Percentiles rank a stretch among this genome's conserved stretches.
Conservation (phyloP, 2,888 invertebrate genomes). For the Carpatolechia fugitivella region DNA sequence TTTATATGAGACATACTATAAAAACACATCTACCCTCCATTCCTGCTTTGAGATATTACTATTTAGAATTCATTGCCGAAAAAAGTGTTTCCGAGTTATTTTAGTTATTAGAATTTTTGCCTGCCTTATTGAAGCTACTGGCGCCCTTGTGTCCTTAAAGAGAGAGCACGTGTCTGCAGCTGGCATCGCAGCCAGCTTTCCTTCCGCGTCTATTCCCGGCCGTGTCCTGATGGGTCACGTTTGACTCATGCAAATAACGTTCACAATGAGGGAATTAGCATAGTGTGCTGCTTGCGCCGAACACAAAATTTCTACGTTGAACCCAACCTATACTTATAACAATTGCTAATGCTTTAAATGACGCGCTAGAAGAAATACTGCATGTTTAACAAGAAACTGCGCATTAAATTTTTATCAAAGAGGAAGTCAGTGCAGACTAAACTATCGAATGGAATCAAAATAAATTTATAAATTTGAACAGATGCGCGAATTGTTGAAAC, state of each 20-base stretch:
- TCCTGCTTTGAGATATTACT: no score
- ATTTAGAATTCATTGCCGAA: no score
- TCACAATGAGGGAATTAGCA: slow-evolving; percentile 62
- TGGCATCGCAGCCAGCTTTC: slow-evolving; percentile 62
- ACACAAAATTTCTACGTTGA: slow-evolving; percentile 40
- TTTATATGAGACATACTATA: no score
- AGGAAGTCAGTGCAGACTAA: slow-evolving; percentile 14
- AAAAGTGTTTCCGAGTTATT: no score
- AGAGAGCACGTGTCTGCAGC: slow-evolving; percentile 60
- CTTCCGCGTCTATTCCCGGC: slow-evolving; percentile 74
- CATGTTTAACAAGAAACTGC: slow-evolving; percentile 1
- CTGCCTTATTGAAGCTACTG: no score
- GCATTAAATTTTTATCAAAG: background rate
- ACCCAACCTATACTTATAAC: slow-evolving; percentile 24
- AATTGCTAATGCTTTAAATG: slow-evolving; percentile 31
- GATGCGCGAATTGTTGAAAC: slow-evolving; percentile 48
- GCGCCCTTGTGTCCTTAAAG: background rate
- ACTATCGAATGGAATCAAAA: slow-evolving; percentile 42
- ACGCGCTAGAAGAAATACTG: background rate
- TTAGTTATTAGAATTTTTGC: no score
- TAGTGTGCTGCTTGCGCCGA: slow-evolving; percentile 40
- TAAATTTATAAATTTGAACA: slow-evolving; percentile 56
- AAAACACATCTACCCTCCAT: no score
- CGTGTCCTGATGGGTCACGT: slow-evolving; percentile 59
- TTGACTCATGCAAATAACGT: slow-evolving; percentile 65